Base-by-base conservation (phyloP, 2,797 vertebrate species). In the Synanceia verrucosa region DNA sequence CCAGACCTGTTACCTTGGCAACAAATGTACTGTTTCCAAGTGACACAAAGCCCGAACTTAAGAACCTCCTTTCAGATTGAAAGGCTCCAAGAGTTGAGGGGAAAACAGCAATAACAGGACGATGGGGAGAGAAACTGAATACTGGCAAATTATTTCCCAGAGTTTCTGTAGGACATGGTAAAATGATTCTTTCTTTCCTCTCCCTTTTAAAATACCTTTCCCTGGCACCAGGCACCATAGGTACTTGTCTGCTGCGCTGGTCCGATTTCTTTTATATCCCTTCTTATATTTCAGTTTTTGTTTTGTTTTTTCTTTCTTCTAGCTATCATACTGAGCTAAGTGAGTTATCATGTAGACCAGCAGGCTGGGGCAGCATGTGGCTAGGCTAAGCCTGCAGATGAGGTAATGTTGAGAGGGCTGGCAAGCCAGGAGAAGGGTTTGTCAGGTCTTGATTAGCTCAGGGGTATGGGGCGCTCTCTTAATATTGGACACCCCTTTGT, bases 401-500 rank as follows among this genome's bases (percentile, higher is more conserved):
- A 91, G 88, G 90, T 92, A 81, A 91, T 91, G 89, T 86, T 87
- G 77, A 69, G 78, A 80, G 68, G 79, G 76, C 55, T 82, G 85
- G 78, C 28, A 57, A 79, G 86, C 68, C 78, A 70, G 73, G 78
- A 73, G 76, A 83, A 74, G 74, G 79, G 87, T 46, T 80, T 82
- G 85, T 87, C 88, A 70, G 89, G 87, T 88, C 89, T 89, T 91
- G 89, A 91, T 92, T 93, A 93, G 83, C 85, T 88, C 69, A 75
- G 78, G 63, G 89, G 85, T 85, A 85, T 29, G 89, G 87, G 89
- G 89, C 83, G 86, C 86, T 43, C 39, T 43, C 14, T 43, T 76
- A 83, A 89, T 89, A 93, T 86, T 74, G 90, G 87, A 89, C 86
- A 74, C 84, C 86, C 86, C 86, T 91, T 91, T 93, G 91, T 91